Conservation (phyloP, 2,888 invertebrate species). For the Therioaphis trifolii region DNA sequence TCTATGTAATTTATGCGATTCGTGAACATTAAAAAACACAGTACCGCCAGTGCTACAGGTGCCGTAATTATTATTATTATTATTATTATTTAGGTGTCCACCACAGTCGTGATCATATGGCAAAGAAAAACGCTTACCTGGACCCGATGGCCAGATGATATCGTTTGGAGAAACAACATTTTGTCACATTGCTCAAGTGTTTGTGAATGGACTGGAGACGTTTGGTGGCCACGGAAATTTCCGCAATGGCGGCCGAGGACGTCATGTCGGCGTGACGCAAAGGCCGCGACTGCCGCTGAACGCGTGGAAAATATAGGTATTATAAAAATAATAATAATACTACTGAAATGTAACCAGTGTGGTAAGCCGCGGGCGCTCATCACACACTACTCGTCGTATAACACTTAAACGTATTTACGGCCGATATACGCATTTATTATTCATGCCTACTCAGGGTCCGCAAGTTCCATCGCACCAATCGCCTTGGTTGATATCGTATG, state of each 20-base stretch:
- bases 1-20: too few species aligned
- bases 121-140: too few species aligned
- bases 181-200: slow-evolving; percentile 70
- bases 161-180: slow-evolving; percentile 75
- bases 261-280: slow-evolving; percentile 41
- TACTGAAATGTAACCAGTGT: background rate
- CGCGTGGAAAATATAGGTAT: background rate
- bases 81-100: too few species aligned
- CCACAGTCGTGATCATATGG: too few species aligned
- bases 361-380: background rate
- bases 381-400: background rate
- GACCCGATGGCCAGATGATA: slow-evolving; percentile 75
- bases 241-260: slow-evolving; percentile 13
- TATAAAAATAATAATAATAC: too few species aligned
- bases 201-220: slow-evolving; percentile 64
- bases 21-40: too few species aligned
- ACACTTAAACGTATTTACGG: too few species aligned
- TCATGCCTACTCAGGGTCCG: too few species aligned
- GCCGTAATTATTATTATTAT: too few species aligned
- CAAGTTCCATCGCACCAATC: too few species aligned
- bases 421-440: background rate
- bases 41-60: too few species aligned
- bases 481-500: too few species aligned
- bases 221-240: slow-evolving; percentile 4
- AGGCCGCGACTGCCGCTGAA: slow-evolving; percentile 23